A percentile compares a stretch with the other conserved stretches of the same genome.
Evolutionary conservation across 2,113 vertebrate genomes (phyloP).

Genomic region (Mormoops blainvillei): DNA sequence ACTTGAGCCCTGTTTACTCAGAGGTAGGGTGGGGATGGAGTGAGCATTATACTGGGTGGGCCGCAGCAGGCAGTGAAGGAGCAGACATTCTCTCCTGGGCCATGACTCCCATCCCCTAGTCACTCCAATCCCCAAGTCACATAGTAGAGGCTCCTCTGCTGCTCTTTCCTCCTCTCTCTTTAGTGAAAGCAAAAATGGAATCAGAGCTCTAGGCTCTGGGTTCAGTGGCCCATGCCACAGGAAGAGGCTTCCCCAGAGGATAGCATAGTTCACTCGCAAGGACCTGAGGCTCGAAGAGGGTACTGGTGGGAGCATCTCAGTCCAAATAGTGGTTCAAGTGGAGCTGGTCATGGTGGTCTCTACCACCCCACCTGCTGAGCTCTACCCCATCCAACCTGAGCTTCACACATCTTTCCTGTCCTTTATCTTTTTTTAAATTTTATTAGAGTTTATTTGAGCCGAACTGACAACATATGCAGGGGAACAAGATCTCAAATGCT

Average conservation of each 20-base stretch:
- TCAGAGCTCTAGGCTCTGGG: background rate
- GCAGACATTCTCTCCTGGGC: background rate
- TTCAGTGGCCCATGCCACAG: background rate
- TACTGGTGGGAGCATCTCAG: background rate
- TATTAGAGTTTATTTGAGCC: background rate
- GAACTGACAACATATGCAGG: background rate
- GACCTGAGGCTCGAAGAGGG: background rate
- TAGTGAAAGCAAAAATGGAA: background rate
- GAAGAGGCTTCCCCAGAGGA: background rate
- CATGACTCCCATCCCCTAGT: background rate
- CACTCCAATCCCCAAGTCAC: background rate
- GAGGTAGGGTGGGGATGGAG: background rate
- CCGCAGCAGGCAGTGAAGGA: background rate
- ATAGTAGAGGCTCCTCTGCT: background rate
- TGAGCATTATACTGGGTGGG: background rate
- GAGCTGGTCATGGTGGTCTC: background rate
- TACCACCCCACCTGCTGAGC: background rate
- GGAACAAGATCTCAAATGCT: too few relatives aligned
- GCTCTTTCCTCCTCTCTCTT: background rate
- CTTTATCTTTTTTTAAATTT: background rate
- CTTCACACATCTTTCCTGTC: background rate
- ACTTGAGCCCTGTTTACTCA: background rate
- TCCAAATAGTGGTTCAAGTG: background rate
- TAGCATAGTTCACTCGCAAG: background rate
- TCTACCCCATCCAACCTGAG: background rate